These are phyloP conservation scores for Aspidoscelis tigris DNA, from an alignment of 2,113 vertebrate species.

Conservation along the genomic window DNA sequence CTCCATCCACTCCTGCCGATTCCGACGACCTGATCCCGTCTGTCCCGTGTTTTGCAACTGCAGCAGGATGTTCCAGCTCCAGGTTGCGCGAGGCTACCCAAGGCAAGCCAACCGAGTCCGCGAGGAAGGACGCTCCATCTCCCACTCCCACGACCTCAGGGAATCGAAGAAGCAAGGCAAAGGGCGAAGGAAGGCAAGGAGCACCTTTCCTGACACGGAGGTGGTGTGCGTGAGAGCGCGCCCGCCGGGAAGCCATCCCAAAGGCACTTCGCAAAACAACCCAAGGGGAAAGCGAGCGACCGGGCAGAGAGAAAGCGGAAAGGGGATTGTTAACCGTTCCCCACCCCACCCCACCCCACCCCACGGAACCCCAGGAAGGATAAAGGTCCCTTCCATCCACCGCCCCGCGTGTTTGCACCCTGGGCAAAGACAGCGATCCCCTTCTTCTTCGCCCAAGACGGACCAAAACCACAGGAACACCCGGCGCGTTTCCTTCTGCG, in stretches of 20 bases:
- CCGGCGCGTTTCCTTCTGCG: neutral
- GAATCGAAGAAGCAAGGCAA: neutral
- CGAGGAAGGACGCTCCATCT: too few relatives aligned
- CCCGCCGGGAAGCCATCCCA: neutral
- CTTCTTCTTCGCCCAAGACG: neutral
- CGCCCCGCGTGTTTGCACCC: neutral
- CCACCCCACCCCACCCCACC: too few relatives aligned
- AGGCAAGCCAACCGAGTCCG: neutral
- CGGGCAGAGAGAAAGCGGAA: too few relatives aligned
- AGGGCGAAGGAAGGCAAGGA: neutral
- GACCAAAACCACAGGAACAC: neutral
- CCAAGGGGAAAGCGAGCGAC: neutral
- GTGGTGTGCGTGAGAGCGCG: too few relatives aligned
- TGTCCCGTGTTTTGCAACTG: neutral
- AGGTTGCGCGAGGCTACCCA: slow-evolving; percentile 37
- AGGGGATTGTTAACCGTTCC: too few relatives aligned
- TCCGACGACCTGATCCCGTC: neutral
- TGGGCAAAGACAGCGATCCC: neutral
- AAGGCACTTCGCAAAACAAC: neutral
- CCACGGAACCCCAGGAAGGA: neutral
- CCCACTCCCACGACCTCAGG: neutral
- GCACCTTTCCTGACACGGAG: neutral
- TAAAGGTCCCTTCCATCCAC: neutral
- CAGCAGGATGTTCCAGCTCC: neutral
- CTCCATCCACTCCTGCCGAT: neutral